phyloP scores from a whole-genome alignment of 1,140 invertebrate genomes.

The Scaptomyza graminum region DNA sequence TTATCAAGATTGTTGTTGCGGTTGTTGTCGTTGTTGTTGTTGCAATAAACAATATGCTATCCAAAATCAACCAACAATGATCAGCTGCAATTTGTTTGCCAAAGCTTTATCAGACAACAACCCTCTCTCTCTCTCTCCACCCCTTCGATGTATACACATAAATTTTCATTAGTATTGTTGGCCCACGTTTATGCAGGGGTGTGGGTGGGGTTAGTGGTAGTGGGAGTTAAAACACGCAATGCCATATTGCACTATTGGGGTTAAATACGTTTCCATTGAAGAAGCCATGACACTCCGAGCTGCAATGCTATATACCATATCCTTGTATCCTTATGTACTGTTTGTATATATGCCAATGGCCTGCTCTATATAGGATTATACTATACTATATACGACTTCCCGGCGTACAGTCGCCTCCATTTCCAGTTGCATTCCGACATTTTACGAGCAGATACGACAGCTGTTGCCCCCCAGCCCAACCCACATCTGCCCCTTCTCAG shows the following conservation, averaged over 20 bases:
- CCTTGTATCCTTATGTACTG: constrained; percentile 3
- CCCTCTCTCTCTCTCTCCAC: too few relatives aligned
- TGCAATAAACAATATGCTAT: too few relatives aligned
- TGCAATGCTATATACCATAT: constrained; percentile 5
- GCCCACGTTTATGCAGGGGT: too few relatives aligned
- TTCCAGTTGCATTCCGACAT: constrained; percentile 69
- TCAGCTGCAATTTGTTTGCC: constrained; percentile 44
- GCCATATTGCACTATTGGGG: constrained; percentile 17
- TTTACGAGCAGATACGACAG: constrained; percentile 43
- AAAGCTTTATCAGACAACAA: constrained; percentile 24
- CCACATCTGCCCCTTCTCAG: background rate
- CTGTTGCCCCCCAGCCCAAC: constrained; percentile 1
- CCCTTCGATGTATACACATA: constrained; percentile 19
- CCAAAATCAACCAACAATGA: constrained; percentile 9
- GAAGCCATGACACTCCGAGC: constrained; percentile 17
- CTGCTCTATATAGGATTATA: constrained; percentile 64
- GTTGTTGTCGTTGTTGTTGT: too few relatives aligned
- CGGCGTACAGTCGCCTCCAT: constrained; percentile 65
- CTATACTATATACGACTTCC: constrained; percentile 10
- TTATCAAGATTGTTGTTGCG: background rate
- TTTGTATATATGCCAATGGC: constrained; percentile 61
- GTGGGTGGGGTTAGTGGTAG: background rate
- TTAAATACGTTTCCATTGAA: constrained; percentile 58
- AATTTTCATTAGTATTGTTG: constrained; percentile 48
- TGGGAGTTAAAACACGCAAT: constrained; percentile 16